Evolutionary conservation across 2,888 invertebrate genomes (phyloP).

Genomic region (Tipula unca): DNA sequence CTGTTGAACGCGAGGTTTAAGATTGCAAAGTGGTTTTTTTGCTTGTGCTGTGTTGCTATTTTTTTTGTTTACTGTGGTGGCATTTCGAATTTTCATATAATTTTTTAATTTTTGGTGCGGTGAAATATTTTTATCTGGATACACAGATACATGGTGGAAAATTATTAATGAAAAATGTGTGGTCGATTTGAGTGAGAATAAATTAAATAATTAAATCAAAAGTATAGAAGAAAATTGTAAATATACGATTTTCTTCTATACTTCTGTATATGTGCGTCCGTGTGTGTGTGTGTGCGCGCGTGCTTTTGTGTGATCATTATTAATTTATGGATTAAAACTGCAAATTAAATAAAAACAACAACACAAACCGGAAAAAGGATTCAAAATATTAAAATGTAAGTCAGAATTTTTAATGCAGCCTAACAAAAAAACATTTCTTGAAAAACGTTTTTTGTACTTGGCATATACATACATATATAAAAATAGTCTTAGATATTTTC

Average conservation of each 20-base stretch:
- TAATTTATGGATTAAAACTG: neutral
- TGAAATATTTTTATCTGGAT: neutral
- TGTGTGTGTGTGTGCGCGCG: neutral
- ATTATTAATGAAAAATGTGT: neutral
- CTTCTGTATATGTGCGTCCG: neutral
- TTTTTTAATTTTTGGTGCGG: neutral
- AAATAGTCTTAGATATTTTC: neutral
- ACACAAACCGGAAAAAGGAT: neutral
- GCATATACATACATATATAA: neutral
- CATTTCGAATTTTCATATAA: neutral
- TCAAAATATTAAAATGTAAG: neutral
- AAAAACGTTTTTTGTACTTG: neutral
- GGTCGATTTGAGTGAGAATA: neutral
- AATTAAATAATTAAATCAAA: neutral
- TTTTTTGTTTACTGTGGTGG: neutral
- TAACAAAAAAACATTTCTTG: neutral
- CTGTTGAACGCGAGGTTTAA: neutral
- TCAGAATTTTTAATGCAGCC: neutral
- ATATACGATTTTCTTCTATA: neutral
- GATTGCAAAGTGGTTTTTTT: neutral
- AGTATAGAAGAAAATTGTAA: neutral
- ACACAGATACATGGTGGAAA: neutral
- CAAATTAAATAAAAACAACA: neutral
- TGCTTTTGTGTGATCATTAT: neutral
- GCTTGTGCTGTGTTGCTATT: neutral